phyloP scores from a whole-genome alignment of 2,113 vertebrate genomes.

The Centropus unirufus region DNA sequence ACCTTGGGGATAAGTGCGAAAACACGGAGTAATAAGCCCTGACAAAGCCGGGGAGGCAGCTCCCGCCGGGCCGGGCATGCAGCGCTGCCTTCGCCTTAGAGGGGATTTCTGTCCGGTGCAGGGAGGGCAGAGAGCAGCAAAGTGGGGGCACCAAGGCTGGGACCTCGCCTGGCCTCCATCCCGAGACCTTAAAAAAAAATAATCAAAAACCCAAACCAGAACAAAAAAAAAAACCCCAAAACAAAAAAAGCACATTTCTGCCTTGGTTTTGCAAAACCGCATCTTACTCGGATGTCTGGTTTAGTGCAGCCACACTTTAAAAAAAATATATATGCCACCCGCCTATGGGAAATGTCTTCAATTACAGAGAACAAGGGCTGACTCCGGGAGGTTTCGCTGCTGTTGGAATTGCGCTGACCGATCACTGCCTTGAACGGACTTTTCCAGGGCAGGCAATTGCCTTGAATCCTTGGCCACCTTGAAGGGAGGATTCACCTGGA shows the following conservation, averaged over 20 bases:
- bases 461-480: background rate
- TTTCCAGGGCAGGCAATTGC: background rate
- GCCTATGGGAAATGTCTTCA: constrained; percentile 20
- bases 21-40: constrained; percentile 67
- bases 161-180: background rate
- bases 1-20: constrained; percentile 73
- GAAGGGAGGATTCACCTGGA: background rate
- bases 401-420: background rate
- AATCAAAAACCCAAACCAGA: background rate
- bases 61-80: background rate
- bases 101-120: accelerated
- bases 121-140: background rate
- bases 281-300: background rate
- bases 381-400: background rate
- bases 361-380: background rate
- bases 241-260: background rate
- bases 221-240: no score
- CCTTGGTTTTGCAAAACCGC: background rate
- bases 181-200: background rate
- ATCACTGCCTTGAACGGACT: background rate
- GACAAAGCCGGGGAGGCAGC: constrained; percentile 34
- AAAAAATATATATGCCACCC: background rate
- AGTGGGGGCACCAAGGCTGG: background rate
- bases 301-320: background rate
- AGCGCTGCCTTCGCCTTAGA: background rate